phyloP scores from a whole-genome alignment of 2,888 invertebrate species.

The Stenodera caucasica region DNA sequence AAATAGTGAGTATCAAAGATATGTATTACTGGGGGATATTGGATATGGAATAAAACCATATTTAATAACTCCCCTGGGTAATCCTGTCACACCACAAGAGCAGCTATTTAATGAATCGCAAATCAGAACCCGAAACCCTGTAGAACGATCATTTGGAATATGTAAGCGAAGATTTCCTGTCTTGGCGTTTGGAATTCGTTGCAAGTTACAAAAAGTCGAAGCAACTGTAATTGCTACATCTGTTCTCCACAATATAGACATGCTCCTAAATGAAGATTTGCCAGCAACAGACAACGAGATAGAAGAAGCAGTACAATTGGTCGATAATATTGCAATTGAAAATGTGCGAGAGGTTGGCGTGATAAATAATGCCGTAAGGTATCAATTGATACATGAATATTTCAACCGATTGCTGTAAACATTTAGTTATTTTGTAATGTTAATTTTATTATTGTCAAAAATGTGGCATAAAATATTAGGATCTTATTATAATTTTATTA shows the following conservation, averaged over 20 bases:
- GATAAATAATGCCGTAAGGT: no score
- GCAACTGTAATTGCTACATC: constrained; percentile 31
- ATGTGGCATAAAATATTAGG: no score
- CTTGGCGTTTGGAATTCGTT: constrained; percentile 38
- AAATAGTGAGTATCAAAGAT: constrained; percentile 24
- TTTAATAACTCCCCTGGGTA: constrained; percentile 34
- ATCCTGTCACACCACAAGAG: constrained; percentile 29
- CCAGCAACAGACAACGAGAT: no score
- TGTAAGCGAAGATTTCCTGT: constrained; percentile 41
- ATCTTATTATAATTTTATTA: no score
- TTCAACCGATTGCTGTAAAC: no score
- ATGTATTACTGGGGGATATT: constrained; percentile 35
- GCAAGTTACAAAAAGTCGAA: constrained; percentile 31
- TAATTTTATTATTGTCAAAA: no score
- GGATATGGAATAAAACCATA: constrained; percentile 37
- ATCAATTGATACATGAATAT: no score
- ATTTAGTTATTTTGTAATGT: no score
- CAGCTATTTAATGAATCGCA: constrained; percentile 36
- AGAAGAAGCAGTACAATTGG: no score
- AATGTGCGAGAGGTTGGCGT: no score
- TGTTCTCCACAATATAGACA: constrained; percentile 33
- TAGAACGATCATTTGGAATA: constrained; percentile 40
- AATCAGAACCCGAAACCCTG: constrained; percentile 36
- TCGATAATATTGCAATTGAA: no score
- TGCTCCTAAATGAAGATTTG: no score